These are phyloP conservation scores for Mamestra brassicae DNA, from an alignment of 2,888 invertebrate species.

Conservation along the genomic window DNA sequence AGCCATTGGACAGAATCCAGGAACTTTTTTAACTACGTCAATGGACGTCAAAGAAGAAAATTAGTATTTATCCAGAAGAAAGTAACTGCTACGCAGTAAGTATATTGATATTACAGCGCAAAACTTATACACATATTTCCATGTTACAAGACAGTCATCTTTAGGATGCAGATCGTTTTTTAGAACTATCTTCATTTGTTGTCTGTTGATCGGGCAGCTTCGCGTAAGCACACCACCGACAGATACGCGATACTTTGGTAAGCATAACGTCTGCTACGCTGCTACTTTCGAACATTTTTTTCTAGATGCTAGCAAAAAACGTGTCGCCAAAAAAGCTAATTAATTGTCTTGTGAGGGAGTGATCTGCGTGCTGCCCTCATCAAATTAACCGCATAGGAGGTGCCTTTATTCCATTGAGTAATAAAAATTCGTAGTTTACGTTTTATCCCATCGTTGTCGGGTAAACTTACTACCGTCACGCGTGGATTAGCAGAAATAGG, in stretches of 20 bases:
- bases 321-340: neutral
- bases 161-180: too few relatives aligned
- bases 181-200: too few relatives aligned
- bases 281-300: neutral
- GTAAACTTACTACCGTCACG: slow-evolving; percentile 16
- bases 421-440: slow-evolving; percentile 7
- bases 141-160: neutral
- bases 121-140: neutral
- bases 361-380: neutral
- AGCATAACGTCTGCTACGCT: too few relatives aligned
- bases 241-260: neutral
- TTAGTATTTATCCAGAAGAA: slow-evolving; percentile 8
- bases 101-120: too few relatives aligned
- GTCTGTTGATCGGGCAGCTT: neutral
- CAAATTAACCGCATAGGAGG: slow-evolving; percentile 3
- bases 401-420: neutral
- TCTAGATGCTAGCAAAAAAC: slow-evolving; percentile 1
- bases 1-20: slow-evolving; percentile 64
- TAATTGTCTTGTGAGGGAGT: neutral
- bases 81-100: slow-evolving; percentile 6
- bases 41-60: slow-evolving; percentile 51
- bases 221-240: neutral
- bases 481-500: slow-evolving; percentile 35
- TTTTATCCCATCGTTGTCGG: slow-evolving; percentile 2
- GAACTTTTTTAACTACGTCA: slow-evolving; percentile 48